These are phyloP conservation scores for Zonotrichia albicollis DNA, from an alignment of 2,797 vertebrate species.

Conservation along the genomic window DNA sequence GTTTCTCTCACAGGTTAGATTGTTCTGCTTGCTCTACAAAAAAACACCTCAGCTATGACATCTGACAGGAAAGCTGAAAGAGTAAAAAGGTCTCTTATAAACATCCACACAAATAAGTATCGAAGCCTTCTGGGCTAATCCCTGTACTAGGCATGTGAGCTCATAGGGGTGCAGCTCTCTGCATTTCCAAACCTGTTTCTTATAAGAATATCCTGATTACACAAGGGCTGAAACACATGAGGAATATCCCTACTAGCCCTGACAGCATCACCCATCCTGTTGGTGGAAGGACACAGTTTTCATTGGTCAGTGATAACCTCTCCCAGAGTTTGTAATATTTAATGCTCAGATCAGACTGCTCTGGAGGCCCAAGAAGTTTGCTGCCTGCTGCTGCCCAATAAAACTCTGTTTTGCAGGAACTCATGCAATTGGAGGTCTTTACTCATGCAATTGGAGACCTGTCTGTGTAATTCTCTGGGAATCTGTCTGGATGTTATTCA, in stretches of 20 bases:
- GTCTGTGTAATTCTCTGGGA: background rate
- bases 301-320: background rate
- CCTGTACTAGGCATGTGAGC: fast-evolving
- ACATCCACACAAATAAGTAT: background rate
- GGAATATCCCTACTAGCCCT: background rate
- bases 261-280: background rate
- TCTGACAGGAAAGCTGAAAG: background rate
- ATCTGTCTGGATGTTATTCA: background rate
- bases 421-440: background rate
- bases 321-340: background rate
- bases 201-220: background rate
- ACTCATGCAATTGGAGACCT: background rate
- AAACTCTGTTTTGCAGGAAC: background rate
- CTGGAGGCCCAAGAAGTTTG: background rate
- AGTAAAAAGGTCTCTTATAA: background rate
- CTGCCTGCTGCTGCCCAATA: background rate
- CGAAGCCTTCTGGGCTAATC: background rate
- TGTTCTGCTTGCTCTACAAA: background rate
- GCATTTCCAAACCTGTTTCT: background rate
- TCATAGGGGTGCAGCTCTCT: background rate
- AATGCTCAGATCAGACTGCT: background rate
- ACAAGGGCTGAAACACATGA: background rate
- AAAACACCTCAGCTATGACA: background rate
- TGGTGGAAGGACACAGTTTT: background rate
- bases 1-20: background rate